phyloP scores from a whole-genome alignment of 2,113 vertebrate genomes.

The Colossoma macropomum region DNA sequence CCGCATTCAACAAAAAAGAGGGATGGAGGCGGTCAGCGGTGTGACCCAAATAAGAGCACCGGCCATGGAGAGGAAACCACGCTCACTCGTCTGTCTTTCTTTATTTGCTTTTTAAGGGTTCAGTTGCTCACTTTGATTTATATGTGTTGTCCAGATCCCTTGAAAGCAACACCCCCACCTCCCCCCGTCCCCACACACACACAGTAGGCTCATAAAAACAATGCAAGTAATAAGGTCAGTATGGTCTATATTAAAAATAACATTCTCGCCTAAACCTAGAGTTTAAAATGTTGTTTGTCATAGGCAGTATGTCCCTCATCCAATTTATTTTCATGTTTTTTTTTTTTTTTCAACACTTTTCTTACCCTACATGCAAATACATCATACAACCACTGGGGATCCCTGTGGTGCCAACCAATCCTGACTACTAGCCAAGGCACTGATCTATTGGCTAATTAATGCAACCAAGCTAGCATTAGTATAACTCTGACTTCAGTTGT shows the following conservation, averaged over 20 bases:
- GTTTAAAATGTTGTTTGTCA: no score
- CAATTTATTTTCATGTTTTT: no score
- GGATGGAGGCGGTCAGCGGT: conserved; percentile 12
- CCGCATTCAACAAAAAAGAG: neutral
- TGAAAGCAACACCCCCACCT: conserved; percentile 12
- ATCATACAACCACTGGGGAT: no score
- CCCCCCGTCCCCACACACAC: neutral
- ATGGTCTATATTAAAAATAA: conserved; percentile 31
- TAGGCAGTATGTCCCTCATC: no score
- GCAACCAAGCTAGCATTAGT: no score
- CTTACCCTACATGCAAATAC: no score
- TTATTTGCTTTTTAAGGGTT: conserved; percentile 44
- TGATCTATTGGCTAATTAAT: no score
- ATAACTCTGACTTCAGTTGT: no score
- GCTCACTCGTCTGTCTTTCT: conserved; percentile 28
- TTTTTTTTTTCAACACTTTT: no score
- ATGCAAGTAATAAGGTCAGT: conserved; percentile 34
- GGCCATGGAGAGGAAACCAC: neutral
- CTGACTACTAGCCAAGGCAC: no score
- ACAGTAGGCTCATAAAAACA: neutral
- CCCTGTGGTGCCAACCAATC: no score
- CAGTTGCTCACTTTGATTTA: conserved; percentile 54
- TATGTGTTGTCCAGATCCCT: conserved; percentile 20
- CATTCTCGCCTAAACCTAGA: no score
- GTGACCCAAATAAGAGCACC: conserved; percentile 50